Percentiles rank a stretch among this genome's conserved stretches.
These are phyloP conservation scores for Camponotus fellah DNA, from an alignment of 2,888 invertebrate genomes.

Conservation along the genomic window DNA sequence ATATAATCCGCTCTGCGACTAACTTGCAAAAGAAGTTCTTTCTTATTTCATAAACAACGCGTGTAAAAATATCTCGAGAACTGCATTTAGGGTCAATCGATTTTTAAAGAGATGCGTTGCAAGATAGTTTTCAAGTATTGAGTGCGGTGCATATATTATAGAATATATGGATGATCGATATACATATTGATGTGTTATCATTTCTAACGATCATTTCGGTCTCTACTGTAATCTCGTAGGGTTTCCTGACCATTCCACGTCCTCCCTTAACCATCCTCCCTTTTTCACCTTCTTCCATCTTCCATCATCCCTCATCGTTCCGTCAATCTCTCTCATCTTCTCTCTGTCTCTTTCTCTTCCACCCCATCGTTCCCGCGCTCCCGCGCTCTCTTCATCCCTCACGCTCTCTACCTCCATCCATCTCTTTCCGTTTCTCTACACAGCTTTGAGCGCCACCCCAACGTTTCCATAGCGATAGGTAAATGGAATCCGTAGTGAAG, in stretches of 20 bases:
- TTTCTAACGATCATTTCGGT: conserved; percentile 76
- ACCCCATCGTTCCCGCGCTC: conserved; percentile 49
- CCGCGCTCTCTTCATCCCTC: conserved; percentile 56
- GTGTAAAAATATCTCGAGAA: conserved; percentile 4
- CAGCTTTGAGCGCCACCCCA: conserved; percentile 83
- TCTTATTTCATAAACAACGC: not conserved
- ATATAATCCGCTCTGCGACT: not conserved
- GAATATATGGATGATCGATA: conserved; percentile 79
- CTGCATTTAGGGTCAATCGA: conserved; percentile 41
- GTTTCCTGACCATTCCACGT: conserved; percentile 59
- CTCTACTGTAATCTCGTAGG: conserved; percentile 61
- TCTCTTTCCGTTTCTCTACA: conserved; percentile 70
- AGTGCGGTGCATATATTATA: conserved; percentile 44
- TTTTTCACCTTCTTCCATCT: conserved; percentile 55
- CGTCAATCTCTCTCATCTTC: conserved; percentile 60
- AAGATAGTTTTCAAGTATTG: conserved; percentile 46
- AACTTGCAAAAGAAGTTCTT: not conserved
- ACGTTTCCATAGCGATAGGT: conserved; percentile 86
- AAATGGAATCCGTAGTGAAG: conserved; percentile 85
- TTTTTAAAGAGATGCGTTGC: conserved; percentile 52
- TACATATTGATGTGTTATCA: conserved; percentile 80
- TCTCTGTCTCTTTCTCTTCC: conserved; percentile 53
- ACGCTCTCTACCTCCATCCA: conserved; percentile 61
- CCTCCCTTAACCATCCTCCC: conserved; percentile 63
- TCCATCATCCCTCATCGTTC: conserved; percentile 62